These are phyloP conservation scores for Teinopalpus imperialis DNA, from an alignment of 2,888 invertebrate genomes.

Conservation along the genomic window DNA sequence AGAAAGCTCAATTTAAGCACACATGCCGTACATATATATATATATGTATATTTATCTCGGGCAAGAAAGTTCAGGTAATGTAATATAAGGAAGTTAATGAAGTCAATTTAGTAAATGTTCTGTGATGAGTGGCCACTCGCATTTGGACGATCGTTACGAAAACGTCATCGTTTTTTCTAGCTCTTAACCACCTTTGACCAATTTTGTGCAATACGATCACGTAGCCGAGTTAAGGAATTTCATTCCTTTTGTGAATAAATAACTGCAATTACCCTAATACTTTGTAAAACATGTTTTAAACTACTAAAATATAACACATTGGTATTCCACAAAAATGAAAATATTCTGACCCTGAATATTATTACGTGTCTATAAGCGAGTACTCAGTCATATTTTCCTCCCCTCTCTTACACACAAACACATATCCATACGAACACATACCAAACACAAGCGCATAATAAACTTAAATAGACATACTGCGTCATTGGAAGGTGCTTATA, in stretches of 20 bases:
- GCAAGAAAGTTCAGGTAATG: slow-evolving; percentile 31
- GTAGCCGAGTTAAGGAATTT: slow-evolving; percentile 15
- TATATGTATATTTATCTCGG: neutral
- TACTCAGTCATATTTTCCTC: too few relatives aligned
- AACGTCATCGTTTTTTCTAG: slow-evolving; percentile 62
- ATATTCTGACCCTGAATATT: too few relatives aligned
- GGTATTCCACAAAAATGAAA: neutral
- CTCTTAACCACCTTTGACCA: slow-evolving; percentile 18
- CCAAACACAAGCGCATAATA: too few relatives aligned
- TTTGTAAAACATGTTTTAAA: slow-evolving; percentile 3
- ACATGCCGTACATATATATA: too few relatives aligned
- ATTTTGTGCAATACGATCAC: slow-evolving; percentile 21
- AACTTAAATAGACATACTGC: too few relatives aligned
- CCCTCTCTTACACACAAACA: too few relatives aligned
- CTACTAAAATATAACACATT: neutral
- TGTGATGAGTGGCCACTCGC: slow-evolving; percentile 52
- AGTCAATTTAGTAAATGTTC: slow-evolving; percentile 55
- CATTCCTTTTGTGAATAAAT: slow-evolving; percentile 12
- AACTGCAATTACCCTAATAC: slow-evolving; percentile 4
- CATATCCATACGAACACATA: too few relatives aligned
- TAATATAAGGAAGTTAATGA: slow-evolving; percentile 36
- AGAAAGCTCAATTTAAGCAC: too few relatives aligned
- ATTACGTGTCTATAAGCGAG: too few relatives aligned
- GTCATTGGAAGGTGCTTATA: too few relatives aligned
- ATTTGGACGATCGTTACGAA: slow-evolving; percentile 61